Conservation (phyloP, 2,113 vertebrate genomes). For the Actenoides lindsayi region DNA sequence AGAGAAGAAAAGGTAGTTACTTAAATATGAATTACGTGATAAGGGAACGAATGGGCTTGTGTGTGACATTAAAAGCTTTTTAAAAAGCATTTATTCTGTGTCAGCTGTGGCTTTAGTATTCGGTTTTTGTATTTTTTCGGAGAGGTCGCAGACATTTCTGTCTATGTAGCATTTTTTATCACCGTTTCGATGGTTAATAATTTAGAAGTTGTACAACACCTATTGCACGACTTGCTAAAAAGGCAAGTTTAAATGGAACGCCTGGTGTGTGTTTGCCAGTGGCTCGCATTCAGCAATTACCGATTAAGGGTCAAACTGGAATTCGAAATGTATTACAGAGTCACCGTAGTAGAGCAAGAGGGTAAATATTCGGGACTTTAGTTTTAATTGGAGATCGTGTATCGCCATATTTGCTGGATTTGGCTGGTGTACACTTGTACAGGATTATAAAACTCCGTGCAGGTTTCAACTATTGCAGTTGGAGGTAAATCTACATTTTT, state of each 20-base stretch:
- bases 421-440: neutral
- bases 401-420: constrained; percentile 60
- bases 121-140: neutral
- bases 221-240: constrained; percentile 24
- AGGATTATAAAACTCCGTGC: neutral
- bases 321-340: neutral
- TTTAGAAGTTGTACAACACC: constrained; percentile 4
- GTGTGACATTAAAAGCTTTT: neutral
- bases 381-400: constrained; percentile 6
- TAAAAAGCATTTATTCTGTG: neutral
- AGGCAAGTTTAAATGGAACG: constrained; percentile 48
- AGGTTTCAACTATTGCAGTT: neutral
- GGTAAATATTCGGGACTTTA: constrained; percentile 44
- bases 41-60: neutral
- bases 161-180: neutral
- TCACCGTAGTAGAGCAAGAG: neutral
- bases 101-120: neutral
- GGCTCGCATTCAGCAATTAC: neutral
- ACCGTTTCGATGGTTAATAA: neutral
- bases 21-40: neutral
- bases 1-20: neutral
- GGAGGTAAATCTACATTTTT: neutral
- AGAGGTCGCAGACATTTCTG: neutral
- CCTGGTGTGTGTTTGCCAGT: neutral
- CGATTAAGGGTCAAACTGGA: neutral